phyloP scores from a whole-genome alignment of 2,888 invertebrate species.

The Aethes cnicana region DNA sequence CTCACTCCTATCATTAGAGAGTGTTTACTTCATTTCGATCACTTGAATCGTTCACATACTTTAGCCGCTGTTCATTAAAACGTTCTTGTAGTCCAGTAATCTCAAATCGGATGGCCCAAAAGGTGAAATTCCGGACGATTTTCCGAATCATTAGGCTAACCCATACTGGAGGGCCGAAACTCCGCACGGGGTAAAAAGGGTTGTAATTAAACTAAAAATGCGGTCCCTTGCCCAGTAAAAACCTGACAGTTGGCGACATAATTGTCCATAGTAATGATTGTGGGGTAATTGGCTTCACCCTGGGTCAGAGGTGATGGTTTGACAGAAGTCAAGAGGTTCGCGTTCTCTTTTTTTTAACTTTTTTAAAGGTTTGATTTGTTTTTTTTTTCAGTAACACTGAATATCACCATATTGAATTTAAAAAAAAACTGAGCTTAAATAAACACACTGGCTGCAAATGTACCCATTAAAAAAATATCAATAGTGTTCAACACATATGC shows the following conservation, averaged over 20 bases:
- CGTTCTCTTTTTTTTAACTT: too few species aligned
- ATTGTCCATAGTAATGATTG: slow-evolving; percentile 25
- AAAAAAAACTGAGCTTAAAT: too few species aligned
- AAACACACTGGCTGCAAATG: too few species aligned
- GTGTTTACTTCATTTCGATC: too few species aligned
- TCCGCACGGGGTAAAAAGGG: slow-evolving; percentile 13
- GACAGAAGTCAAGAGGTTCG: not conserved
- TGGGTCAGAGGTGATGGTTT: slow-evolving; percentile 9
- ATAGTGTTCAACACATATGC: too few species aligned
- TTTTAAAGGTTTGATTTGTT: too few species aligned
- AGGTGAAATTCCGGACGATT: slow-evolving; percentile 21
- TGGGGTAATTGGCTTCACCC: slow-evolving; percentile 19
- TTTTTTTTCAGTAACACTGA: too few species aligned
- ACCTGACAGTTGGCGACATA: slow-evolving; percentile 14
- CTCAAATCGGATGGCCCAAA: slow-evolving; percentile 5
- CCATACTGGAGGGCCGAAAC: slow-evolving; percentile 1
- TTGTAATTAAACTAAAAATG: slow-evolving; percentile 31
- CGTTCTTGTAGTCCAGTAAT: not conserved
- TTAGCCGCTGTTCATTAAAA: too few species aligned
- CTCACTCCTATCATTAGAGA: too few species aligned
- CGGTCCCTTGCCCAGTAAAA: slow-evolving; percentile 24
- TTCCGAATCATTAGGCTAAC: slow-evolving; percentile 19
- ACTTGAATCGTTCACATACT: too few species aligned
- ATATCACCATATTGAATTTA: too few species aligned
- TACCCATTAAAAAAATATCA: too few species aligned